Base-by-base conservation (phyloP, 2,113 vertebrate species). In the Gulo gulo region DNA sequence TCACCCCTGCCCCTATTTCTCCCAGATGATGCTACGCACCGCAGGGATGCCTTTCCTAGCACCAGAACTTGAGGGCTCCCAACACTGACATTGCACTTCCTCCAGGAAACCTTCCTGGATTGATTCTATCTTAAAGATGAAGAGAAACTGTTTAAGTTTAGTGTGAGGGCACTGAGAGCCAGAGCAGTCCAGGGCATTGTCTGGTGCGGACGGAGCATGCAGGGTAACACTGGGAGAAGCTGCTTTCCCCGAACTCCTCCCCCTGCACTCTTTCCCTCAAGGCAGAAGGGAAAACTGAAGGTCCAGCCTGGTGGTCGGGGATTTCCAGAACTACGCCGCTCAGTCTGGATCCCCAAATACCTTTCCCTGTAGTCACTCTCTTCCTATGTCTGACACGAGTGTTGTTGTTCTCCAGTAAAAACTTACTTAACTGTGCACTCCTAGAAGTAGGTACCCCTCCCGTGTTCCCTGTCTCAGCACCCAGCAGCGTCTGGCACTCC, bases 81-180 rank as follows among this genome's bases (percentile, higher is more conserved):
- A 86, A 69, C 39, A 47, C 18, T 82, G 42, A 94, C 52, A n/a
- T 11, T 18, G 36, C 3, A 91, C 82, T 94, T 82, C 55, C 76
- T 95, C 63, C 67, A 89, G n/a, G 81, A 93, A 96, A 69, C 2
- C 71, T 93, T 97, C 67, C 90, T 47, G 34, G 67, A 80, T 2
- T 79, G 88, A 82, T 26, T 55, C 52, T 18, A 57, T 65, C 42
- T 39, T 69, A 80, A 88, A 97, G 74, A 73, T 57, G 67, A 36
- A 82, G 67, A 82, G 59, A 95, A 78, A 86, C 24, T 20, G 69
- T 42, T 85, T 67, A 88, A 83, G 67, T 42, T 71, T 29, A 57
- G 67, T 88, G 20, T 31, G 65, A 93, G 65, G 81, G 57, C 26
- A 39, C 55, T 9, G 9, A 91, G 42, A 6, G 14, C 29, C 45